phyloP scores from a whole-genome alignment of 2,113 vertebrate species.

The Grammomys dolichurus region DNA sequence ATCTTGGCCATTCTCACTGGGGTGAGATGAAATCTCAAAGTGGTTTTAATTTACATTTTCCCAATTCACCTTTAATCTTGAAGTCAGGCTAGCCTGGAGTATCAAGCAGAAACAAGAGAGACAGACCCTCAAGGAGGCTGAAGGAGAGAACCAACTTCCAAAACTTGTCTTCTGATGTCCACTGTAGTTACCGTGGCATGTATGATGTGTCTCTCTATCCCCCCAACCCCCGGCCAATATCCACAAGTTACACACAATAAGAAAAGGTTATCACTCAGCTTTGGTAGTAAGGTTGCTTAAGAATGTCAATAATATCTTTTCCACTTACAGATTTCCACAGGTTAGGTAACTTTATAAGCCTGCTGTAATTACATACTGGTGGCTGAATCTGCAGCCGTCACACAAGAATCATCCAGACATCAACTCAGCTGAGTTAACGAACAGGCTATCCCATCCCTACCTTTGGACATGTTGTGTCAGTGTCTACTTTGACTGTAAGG shows the following conservation, averaged over 20 bases:
- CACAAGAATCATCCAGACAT: neutral
- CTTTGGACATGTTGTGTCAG: neutral
- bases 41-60: neutral
- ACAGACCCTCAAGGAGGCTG: neutral
- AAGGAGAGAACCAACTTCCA: neutral
- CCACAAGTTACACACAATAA: neutral
- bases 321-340: neutral
- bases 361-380: neutral
- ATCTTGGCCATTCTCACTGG: neutral
- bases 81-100: neutral
- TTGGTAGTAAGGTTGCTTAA: neutral
- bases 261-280: neutral
- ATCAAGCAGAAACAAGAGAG: neutral
- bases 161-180: neutral
- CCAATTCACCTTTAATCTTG: neutral
- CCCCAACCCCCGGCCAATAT: neutral
- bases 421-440: neutral
- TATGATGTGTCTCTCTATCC: neutral
- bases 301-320: neutral
- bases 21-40: neutral
- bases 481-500: neutral
- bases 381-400: neutral
- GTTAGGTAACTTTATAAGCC: neutral
- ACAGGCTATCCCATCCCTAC: neutral
- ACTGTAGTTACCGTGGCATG: neutral